Conservation (phyloP, 2,797 vertebrate genomes). For the Argentina silus region DNA sequence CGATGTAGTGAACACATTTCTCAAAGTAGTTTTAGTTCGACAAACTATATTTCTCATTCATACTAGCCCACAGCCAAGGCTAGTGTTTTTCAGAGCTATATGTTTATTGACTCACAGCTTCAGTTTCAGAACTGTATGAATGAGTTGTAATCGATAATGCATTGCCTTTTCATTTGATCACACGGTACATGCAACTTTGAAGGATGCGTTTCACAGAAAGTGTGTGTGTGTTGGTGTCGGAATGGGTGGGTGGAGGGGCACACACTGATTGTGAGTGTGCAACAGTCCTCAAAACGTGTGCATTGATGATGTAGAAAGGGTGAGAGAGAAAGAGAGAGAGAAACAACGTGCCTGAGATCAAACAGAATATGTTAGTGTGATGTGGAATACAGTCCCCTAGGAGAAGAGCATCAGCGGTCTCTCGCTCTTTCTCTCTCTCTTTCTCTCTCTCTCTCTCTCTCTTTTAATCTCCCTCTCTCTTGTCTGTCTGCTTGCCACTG, state of each 20-base stretch:
- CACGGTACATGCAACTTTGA: no score
- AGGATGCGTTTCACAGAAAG: constrained; percentile 9
- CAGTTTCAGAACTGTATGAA: no score
- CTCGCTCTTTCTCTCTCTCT: constrained; percentile 24
- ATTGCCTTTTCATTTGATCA: no score
- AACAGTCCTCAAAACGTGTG: constrained; percentile 16
- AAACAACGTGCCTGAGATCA: constrained; percentile 56
- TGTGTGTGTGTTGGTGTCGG: constrained; percentile 18
- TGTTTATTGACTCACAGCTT: no score
- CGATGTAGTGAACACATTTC: no score
- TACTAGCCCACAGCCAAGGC: no score
- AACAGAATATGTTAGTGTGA: constrained; percentile 61
- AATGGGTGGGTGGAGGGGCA: constrained; percentile 23
- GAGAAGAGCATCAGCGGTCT: constrained; percentile 5
- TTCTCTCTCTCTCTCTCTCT: background rate
- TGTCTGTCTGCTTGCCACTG: background rate
- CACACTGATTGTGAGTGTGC: constrained; percentile 2
- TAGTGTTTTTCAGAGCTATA: no score
- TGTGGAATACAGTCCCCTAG: constrained; percentile 29
- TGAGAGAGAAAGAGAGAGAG: constrained; percentile 37
- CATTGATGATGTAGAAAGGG: constrained; percentile 38
- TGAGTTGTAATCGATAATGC: no score
- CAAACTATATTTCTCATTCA: no score
- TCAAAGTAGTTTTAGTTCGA: no score
- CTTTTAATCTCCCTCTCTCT: no score